phyloP scores from a whole-genome alignment of 2,888 invertebrate genomes.

The Agapostemon virescens region DNA sequence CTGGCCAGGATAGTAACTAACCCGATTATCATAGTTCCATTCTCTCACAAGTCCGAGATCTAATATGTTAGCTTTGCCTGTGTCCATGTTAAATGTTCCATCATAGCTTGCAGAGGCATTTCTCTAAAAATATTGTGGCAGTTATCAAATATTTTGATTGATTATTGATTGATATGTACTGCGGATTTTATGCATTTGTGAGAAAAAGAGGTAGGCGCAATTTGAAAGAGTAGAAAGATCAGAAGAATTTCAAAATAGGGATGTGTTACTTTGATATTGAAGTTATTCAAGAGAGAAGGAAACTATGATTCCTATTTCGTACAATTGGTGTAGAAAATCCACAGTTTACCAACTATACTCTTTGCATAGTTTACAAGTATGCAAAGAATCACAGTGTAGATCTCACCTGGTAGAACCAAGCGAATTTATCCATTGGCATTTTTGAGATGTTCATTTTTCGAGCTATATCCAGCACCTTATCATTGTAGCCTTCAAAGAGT shows the following conservation, averaged over 20 bases:
- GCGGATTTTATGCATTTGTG: too few species aligned
- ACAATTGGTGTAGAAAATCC: too few species aligned
- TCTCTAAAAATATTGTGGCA: constrained; percentile 82
- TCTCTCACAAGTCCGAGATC: constrained; percentile 86
- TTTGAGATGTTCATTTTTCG: constrained; percentile 81
- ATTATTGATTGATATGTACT: not conserved
- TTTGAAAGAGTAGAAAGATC: too few species aligned
- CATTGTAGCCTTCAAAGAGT: constrained; percentile 91
- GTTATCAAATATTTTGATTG: constrained; percentile 5
- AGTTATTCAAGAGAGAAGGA: too few species aligned
- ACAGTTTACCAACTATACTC: not conserved
- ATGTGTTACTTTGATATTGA: too few species aligned
- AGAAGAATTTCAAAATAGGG: too few species aligned
- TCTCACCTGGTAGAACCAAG: constrained; percentile 91
- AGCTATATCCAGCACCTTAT: constrained; percentile 85
- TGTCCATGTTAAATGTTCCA: constrained; percentile 89
- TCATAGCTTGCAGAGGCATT: constrained; percentile 88
- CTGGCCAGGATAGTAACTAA: constrained; percentile 82
- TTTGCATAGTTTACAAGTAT: not conserved
- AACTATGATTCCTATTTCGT: too few species aligned
- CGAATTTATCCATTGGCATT: constrained; percentile 90
- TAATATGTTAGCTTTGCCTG: constrained; percentile 85
- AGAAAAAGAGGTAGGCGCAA: too few species aligned
- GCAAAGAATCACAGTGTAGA: not conserved
- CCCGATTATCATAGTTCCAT: constrained; percentile 86